Base-by-base conservation (phyloP, 2,113 vertebrate genomes). In the Apteryx owenii region DNA sequence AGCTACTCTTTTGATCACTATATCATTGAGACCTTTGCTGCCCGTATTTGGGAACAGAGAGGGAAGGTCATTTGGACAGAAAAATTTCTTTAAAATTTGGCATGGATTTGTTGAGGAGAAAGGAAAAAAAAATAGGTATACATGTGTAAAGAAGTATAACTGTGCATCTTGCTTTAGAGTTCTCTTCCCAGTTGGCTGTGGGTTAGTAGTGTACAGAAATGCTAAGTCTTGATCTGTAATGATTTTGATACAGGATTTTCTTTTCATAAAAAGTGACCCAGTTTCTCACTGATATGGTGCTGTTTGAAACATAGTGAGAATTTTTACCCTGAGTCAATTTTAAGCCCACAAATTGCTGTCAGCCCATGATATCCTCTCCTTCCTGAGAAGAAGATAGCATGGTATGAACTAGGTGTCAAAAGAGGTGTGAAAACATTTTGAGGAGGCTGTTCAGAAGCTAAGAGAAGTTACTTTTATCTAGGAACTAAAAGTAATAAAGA, bases 371-470 rank as follows among this genome's bases (percentile, higher is more conserved):
- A 85, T 28, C 42, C 46, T 79, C 36, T 40, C 22, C 50, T 88
- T 88, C 66, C 71, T 70, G 79, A 89, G 61, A 78, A 91, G 60
- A 83, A 56, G 58, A 29, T 69, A 56, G n/a, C 5, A 11, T 61
- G 50, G 20, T 81, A 66, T 40, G 58, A 91, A 73, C 70, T 85
- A 61, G n/a, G 61, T 96, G 70, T 92, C 64, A 79, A 13, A 85
- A 88, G 80, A 95, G 46, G 84, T 75, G 85, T 85, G 85, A 95
- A 93, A 96, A 62, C 68, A 54, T 60, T 93, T 90, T 85, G 58
- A 86, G 68, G 40, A 25, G 40, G 20, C 33, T 85, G 42, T 56
- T 93, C 3, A 28, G 71, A 94, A 92, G 61, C n/a, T 46, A 51
- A 38, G 73, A 75, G 19, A 77, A 84, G 71, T 95, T 78, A 60